Evolutionary conservation across 2,888 invertebrate species (phyloP).

Genomic region (Sphaerophoria rueppellii): DNA sequence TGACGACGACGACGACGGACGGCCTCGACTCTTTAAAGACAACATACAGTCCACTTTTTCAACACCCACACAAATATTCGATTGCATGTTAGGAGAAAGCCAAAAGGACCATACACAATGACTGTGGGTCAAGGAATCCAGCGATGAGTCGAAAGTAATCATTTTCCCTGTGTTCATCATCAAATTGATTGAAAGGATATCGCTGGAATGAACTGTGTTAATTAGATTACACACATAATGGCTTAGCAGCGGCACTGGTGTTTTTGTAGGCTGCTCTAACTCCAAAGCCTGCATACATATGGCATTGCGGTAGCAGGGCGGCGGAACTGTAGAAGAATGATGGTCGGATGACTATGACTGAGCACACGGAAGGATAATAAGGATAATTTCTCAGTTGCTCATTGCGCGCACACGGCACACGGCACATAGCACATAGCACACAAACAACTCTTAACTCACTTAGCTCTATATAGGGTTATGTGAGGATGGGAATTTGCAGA

Average conservation of each 20-base stretch:
- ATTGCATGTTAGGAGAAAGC: not conserved
- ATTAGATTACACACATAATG: slow-evolving; percentile 71
- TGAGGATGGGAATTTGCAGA: slow-evolving; percentile 12
- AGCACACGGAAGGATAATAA: slow-evolving; percentile 72
- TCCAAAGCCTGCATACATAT: slow-evolving; percentile 8
- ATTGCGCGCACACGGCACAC: slow-evolving; percentile 69
- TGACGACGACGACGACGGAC: not conserved
- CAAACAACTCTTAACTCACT: slow-evolving; percentile 31
- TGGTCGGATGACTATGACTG: slow-evolving; percentile 57
- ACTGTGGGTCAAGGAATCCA: slow-evolving; percentile 66
- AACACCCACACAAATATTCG: not conserved
- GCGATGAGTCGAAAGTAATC: slow-evolving; percentile 56
- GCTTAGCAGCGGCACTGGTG: slow-evolving; percentile 25
- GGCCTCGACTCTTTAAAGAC: slow-evolving; percentile 71
- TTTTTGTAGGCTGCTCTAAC: slow-evolving; percentile 2
- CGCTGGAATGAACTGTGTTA: slow-evolving; percentile 73
- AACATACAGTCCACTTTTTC: slow-evolving; percentile 39
- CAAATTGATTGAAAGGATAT: slow-evolving; percentile 73
- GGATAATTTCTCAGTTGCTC: slow-evolving; percentile 72
- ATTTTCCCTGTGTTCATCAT: slow-evolving; percentile 70
- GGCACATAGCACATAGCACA: not conserved
- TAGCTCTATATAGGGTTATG: not conserved
- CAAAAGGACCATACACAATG: slow-evolving; percentile 13
- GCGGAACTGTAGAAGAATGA: slow-evolving; percentile 33
- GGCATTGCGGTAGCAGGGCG: not conserved